Conservation (phyloP, 2,888 invertebrate genomes). For the Allophyes oxyacanthae region DNA sequence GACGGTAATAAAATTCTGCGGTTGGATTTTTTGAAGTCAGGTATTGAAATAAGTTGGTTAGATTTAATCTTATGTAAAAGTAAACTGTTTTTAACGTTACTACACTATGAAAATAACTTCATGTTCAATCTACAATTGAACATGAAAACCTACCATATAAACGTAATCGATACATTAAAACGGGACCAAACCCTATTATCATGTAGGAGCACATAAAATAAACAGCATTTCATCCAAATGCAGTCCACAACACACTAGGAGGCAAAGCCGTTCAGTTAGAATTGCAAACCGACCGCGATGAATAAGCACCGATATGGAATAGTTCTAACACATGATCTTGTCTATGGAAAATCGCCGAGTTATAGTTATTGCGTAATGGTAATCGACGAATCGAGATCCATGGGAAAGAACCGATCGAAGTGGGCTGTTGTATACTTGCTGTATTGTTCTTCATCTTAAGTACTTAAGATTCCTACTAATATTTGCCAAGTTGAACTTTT, state of each 20-base stretch:
- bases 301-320: conserved; percentile 33
- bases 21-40: conserved; percentile 2
- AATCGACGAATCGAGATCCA: conserved; percentile 34
- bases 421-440: too few relatives aligned
- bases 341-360: conserved; percentile 49
- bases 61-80: too few relatives aligned
- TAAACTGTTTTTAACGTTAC: too few relatives aligned
- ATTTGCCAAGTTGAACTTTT: background rate
- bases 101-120: too few relatives aligned
- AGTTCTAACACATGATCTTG: conserved; percentile 45
- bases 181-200: conserved; percentile 4
- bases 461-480: background rate
- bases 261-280: conserved; percentile 32
- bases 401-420: conserved; percentile 43
- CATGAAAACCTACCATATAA: conserved; percentile 1
- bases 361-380: conserved; percentile 53
- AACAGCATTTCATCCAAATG: conserved; percentile 35
- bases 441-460: conserved; percentile 12
- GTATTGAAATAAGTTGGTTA: too few relatives aligned
- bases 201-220: conserved; percentile 24
- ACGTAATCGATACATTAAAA: conserved; percentile 13
- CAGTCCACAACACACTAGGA: conserved; percentile 30
- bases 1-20: conserved; percentile 9
- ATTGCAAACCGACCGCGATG: conserved; percentile 45
- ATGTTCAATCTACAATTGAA: background rate